These are phyloP conservation scores for Hyles vespertilio DNA, from an alignment of 1,140 invertebrate species.

Conservation along the genomic window DNA sequence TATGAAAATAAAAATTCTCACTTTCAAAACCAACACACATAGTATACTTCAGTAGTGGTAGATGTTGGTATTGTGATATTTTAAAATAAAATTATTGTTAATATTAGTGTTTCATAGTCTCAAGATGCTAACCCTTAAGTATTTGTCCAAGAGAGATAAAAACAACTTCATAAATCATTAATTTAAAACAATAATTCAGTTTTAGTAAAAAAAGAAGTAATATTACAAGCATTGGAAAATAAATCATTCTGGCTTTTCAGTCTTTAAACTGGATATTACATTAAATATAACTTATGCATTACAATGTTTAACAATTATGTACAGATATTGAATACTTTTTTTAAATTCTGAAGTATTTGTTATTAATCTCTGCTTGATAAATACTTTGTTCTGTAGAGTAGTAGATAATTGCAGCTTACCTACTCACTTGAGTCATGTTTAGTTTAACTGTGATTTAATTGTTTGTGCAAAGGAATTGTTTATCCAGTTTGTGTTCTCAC, in stretches of 20 bases:
- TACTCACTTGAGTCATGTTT: slow-evolving; percentile 50
- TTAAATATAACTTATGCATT: no score
- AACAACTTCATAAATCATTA: no score
- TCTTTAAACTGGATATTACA: no score
- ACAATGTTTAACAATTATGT: no score
- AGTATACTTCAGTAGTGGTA: slow-evolving; percentile 38
- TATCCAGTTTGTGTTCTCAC: slow-evolving; percentile 47
- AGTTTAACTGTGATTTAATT: slow-evolving; percentile 59
- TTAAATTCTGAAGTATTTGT: no score
- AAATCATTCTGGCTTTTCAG: no score
- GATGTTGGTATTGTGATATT: slow-evolving; percentile 70
- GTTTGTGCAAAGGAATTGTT: slow-evolving; percentile 55
- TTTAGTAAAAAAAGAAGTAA: no score
- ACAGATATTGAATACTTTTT: no score
- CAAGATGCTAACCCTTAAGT: slow-evolving; percentile 37
- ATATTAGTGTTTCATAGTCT: slow-evolving; percentile 40
- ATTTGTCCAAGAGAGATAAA: slow-evolving; percentile 1
- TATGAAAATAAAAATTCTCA: no score
- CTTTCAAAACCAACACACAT: background rate
- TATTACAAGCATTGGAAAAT: no score
- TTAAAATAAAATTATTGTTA: slow-evolving; percentile 55
- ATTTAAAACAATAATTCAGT: no score
- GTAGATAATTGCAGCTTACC: slow-evolving; percentile 42
- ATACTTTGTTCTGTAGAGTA: background rate
- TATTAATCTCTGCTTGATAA: background rate